These are phyloP conservation scores for Monochamus saltuarius DNA, from an alignment of 1,140 invertebrate species.

Conservation along the genomic window DNA sequence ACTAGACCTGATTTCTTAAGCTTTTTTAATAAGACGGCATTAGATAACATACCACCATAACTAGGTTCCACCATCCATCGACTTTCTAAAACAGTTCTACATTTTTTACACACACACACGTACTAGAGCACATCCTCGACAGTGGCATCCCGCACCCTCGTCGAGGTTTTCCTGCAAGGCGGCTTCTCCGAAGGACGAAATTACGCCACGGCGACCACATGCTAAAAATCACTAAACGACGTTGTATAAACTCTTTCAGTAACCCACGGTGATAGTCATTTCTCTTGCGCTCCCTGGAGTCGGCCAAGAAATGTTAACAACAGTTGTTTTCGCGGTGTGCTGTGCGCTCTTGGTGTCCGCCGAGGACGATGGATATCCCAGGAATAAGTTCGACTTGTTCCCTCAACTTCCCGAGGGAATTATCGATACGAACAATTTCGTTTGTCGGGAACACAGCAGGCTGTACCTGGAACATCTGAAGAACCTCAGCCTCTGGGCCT, in stretches of 20 bases:
- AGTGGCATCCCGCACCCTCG: no score
- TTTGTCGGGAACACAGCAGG: slow-evolving; percentile 34
- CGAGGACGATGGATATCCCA: background rate
- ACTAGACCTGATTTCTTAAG: no score
- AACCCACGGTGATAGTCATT: slow-evolving; percentile 21
- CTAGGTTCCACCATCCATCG: no score
- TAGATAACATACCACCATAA: no score
- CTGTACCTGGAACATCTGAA: slow-evolving; percentile 35
- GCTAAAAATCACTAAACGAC: slow-evolving; percentile 4
- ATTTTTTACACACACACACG: no score
- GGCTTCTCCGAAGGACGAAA: slow-evolving; percentile 15
- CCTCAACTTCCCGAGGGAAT: slow-evolving; percentile 28
- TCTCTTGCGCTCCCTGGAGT: slow-evolving; percentile 5
- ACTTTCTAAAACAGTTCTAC: no score
- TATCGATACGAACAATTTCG: slow-evolving; percentile 28
- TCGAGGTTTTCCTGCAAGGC: no score
- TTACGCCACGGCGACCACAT: slow-evolving; percentile 7
- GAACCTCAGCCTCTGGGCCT: slow-evolving; percentile 40
- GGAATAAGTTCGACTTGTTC: slow-evolving; percentile 29
- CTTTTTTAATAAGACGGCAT: no score
- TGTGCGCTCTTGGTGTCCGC: slow-evolving; percentile 9
- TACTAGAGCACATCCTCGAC: no score
- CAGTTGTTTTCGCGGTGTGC: slow-evolving; percentile 11
- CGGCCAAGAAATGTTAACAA: slow-evolving; percentile 11
- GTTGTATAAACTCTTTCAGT: slow-evolving; percentile 20